Conservation (phyloP, 2,797 vertebrate species). For the Takifugu ocellatus region DNA sequence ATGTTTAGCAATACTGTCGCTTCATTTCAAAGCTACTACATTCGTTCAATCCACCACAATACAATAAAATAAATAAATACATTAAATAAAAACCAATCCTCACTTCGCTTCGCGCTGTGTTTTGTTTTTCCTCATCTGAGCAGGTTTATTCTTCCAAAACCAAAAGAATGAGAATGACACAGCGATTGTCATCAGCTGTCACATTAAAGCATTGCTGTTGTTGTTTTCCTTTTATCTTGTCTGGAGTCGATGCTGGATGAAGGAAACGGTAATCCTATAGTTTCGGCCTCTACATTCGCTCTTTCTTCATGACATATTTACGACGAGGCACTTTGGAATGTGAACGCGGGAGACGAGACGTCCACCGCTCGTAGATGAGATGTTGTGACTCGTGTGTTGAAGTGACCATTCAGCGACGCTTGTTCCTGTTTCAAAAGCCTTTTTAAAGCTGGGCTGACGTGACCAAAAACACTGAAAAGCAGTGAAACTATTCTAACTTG, state of each 20-base stretch:
- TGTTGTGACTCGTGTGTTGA: no score
- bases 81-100: conserved; percentile 26
- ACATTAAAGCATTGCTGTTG: conserved; percentile 54
- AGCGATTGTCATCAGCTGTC: conserved; percentile 71
- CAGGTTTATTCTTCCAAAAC: conserved; percentile 14
- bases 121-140: conserved; percentile 1
- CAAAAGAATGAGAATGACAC: neutral
- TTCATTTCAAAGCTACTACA: conserved; percentile 36
- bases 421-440: conserved; percentile 1
- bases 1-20: conserved; percentile 23
- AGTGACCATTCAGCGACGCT: no score
- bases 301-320: neutral
- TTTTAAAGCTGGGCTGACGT: neutral
- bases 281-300: no score
- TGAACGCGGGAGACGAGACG: conserved; percentile 30
- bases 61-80: conserved; percentile 30
- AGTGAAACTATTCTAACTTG: no score
- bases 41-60: conserved; percentile 37
- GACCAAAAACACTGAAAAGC: no score
- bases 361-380: neutral
- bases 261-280: no score
- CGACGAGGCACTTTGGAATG: conserved; percentile 75
- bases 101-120: conserved; percentile 30
- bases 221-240: conserved; percentile 14
- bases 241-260: neutral